Percentiles rank a stretch among this genome's conserved stretches.
phyloP scores from a whole-genome alignment of 2,113 vertebrate species.

The Equus quagga region DNA sequence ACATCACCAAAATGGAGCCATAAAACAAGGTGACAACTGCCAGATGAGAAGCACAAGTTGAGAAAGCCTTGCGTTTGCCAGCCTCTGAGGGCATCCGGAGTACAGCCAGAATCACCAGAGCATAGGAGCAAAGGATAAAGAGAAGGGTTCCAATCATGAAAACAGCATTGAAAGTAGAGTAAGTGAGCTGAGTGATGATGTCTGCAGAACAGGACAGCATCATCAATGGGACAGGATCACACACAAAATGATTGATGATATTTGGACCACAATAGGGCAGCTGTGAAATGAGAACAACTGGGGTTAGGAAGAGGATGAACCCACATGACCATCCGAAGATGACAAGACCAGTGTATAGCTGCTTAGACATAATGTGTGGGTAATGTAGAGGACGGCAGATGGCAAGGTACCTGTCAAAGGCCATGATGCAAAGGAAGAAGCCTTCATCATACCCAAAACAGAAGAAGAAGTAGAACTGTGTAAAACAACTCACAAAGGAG shows the following conservation, averaged over 20 bases:
- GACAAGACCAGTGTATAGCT: neutral
- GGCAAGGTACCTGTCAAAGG: conserved; percentile 80
- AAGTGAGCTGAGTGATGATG: neutral
- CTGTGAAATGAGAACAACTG: conserved; percentile 49
- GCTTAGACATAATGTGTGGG: conserved; percentile 53
- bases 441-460: conserved; percentile 62
- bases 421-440: conserved; percentile 75
- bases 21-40: conserved; percentile 67
- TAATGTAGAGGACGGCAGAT: conserved; percentile 78
- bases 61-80: conserved; percentile 74
- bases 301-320: conserved; percentile 2
- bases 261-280: conserved; percentile 73
- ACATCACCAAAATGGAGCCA: conserved; percentile 66
- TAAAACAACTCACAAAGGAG: conserved; percentile 68
- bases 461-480: conserved; percentile 77
- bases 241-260: conserved; percentile 50
- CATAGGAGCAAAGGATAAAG: conserved; percentile 72
- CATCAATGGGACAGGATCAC: conserved; percentile 65
- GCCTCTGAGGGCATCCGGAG: conserved; percentile 56
- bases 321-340: conserved; percentile 20
- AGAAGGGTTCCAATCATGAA: conserved; percentile 67
- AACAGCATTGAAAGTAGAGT: conserved; percentile 17
- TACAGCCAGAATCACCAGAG: conserved; percentile 68
- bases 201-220: conserved; percentile 58
- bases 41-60: conserved; percentile 79